Evolutionary conservation across 2,888 invertebrate genomes (phyloP), one percentile per base, ranked within the genome.

Genomic region (Parasteatoda lunata): DNA sequence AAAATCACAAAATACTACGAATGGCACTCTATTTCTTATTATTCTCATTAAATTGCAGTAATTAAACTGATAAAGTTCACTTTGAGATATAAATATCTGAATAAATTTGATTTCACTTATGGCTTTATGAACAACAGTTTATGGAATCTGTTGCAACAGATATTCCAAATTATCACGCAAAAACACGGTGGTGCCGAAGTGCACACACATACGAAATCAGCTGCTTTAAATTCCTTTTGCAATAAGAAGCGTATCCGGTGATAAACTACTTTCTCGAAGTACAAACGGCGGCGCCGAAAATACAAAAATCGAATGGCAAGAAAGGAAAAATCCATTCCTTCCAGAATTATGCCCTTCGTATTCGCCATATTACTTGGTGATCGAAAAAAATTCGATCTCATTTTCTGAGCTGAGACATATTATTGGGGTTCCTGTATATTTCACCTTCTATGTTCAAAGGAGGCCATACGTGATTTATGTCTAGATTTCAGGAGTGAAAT

Each of bases 291-390:
- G 59, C 59, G 59, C 5, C 5, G 59, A 59, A n/a, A 59, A 30
- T 64, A 69, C 79, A 81, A 72, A 73, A 73, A 83, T 65, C 70
- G 65, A n/a, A 59, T n/a, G 83, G 77, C 71, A 71, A 72, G 77
- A 77, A 84, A 77, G 30, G 30, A 30, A 72, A 77, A 71, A 65
- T 65, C 77, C 54, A 54, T 84, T 77, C 47, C 45, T 51, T 66
- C 52, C 51, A 65, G 65, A 77, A 84, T 84, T 84, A 84, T 77
- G 72, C 65, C 77, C 71, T 72, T 72, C 77, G 72, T 72, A 84
- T 84, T 84, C 77, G 77, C 66, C 51, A 84, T 84, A 84, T 84
- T 77, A 84, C 83, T 84, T 84, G 83, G 83, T 77, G 83, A 84
- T 84, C 77, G 83, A 84, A 77, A 84, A 82, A 83, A 77, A 72